A percentile compares a stretch with the other conserved stretches of the same genome.
phyloP scores from a whole-genome alignment of 2,797 vertebrate species.

The Sebastiscus albofasciatus region DNA sequence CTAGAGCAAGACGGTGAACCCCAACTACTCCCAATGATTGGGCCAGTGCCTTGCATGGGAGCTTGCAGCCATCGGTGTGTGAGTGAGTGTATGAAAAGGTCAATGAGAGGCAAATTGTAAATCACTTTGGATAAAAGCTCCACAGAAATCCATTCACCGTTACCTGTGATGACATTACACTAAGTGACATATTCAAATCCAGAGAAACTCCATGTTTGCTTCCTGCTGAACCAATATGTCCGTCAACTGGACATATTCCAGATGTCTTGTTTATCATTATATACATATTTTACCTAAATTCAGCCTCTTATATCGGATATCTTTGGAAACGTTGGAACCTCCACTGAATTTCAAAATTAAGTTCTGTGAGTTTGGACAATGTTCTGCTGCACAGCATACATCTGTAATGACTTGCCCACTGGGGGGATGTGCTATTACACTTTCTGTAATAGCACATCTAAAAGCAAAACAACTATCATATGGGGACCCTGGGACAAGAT shows the following conservation, averaged over 20 bases:
- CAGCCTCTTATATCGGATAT: not conserved
- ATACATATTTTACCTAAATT: not conserved
- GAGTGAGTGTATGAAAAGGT: not conserved
- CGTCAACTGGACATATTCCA: not conserved
- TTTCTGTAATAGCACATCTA: not conserved
- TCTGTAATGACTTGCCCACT: not conserved
- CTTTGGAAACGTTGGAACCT: not conserved
- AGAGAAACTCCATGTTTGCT: not conserved
- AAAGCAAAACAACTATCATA: not conserved
- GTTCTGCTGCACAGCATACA: not conserved
- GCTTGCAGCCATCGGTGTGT: not conserved
- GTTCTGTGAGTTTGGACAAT: not conserved
- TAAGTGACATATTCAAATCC: not conserved
- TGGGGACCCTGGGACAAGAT: not conserved
- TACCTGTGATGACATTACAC: not conserved
- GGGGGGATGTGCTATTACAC: not conserved
- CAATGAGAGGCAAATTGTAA: not conserved
- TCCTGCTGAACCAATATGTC: not conserved
- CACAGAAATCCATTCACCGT: not conserved
- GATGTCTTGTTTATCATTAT: not conserved
- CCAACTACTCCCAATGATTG: not conserved
- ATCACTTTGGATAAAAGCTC: not conserved
- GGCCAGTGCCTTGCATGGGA: not conserved
- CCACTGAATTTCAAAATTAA: not conserved
- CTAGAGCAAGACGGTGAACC: not conserved